A percentile compares a stretch with the other conserved stretches of the same genome.
phyloP scores from a whole-genome alignment of 2,888 invertebrate species.

The Spialia ferax region DNA sequence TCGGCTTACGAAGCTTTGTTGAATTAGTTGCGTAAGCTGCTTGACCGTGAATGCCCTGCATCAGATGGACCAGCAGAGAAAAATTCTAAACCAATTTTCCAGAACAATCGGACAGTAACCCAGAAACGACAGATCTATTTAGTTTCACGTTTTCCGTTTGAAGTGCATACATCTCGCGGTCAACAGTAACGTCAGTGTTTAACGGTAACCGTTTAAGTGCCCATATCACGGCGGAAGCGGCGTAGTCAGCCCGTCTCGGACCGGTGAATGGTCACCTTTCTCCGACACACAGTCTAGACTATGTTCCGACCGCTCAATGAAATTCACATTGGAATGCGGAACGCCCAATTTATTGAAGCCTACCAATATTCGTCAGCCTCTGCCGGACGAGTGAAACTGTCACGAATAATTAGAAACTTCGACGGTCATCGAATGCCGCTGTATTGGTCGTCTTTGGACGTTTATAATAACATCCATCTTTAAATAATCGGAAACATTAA shows the following conservation, averaged over 20 bases:
- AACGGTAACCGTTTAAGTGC: conserved; percentile 66
- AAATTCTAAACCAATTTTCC: neutral
- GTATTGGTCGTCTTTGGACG: neutral
- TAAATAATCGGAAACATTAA: neutral
- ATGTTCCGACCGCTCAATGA: conserved; percentile 80
- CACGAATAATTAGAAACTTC: conserved; percentile 66
- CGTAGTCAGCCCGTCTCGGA: conserved; percentile 62
- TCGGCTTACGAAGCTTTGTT: too few relatives aligned
- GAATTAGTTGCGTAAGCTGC: too few relatives aligned
- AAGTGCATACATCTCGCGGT: conserved; percentile 40
- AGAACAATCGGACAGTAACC: conserved; percentile 2
- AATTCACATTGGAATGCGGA: conserved; percentile 83
- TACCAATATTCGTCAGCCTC: conserved; percentile 63
- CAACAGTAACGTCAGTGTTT: conserved; percentile 46
- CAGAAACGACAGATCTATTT: conserved; percentile 7
- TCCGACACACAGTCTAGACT: conserved; percentile 82
- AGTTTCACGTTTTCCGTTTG: conserved; percentile 29
- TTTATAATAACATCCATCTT: neutral
- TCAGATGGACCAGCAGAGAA: neutral
- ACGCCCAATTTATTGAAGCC: conserved; percentile 72
- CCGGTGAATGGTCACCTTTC: conserved; percentile 85
- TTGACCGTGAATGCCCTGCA: neutral
- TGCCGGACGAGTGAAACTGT: conserved; percentile 65
- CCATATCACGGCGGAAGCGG: conserved; percentile 64
- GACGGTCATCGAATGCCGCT: conserved; percentile 43